Evolutionary conservation across 2,888 invertebrate genomes (phyloP).

Genomic region (Eupithecia dodoneata): DNA sequence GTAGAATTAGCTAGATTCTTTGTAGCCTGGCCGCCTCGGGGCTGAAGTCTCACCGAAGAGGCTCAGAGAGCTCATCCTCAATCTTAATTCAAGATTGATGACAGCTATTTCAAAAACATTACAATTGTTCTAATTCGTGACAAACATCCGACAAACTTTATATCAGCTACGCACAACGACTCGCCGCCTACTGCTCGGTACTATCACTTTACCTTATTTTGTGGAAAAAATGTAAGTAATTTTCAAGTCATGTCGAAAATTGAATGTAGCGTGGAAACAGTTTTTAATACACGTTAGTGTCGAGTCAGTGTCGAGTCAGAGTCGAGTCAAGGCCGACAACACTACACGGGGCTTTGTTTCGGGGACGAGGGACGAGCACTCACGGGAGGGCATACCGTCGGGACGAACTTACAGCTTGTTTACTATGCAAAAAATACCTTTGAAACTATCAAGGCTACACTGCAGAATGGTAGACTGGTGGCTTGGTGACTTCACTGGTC

Average conservation of each 20-base stretch:
- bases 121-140: no score
- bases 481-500: no score
- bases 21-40: no score
- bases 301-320: slow-evolving; percentile 22
- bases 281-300: slow-evolving; percentile 22
- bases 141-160: no score
- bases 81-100: no score
- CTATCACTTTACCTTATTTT: neutral
- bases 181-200: neutral
- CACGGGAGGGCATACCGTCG: neutral
- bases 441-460: neutral
- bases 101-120: no score
- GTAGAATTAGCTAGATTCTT: no score
- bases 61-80: no score
- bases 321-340: slow-evolving; percentile 19
- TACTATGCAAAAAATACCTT: neutral
- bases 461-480: no score
- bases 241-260: slow-evolving; percentile 16
- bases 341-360: slow-evolving; percentile 11
- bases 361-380: neutral
- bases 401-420: neutral
- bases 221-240: neutral
- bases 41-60: no score
- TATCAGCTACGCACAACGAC: neutral
- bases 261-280: slow-evolving; percentile 18